Base-by-base conservation (phyloP, 2,113 vertebrate species). In the Pipra filicauda region DNA sequence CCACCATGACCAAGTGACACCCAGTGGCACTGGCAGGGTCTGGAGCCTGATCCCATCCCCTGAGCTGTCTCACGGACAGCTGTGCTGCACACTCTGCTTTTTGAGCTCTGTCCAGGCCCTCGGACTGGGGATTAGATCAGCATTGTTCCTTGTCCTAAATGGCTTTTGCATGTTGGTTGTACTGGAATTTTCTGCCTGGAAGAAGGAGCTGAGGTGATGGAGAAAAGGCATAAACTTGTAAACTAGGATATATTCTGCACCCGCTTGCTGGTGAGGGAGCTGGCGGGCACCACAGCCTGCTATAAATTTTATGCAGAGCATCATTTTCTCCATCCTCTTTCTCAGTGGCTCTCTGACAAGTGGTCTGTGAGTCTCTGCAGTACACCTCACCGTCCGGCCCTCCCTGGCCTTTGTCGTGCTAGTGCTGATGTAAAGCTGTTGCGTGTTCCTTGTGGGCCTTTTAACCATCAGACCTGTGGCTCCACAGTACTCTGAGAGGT, bases 41-140 rank as follows among this genome's bases (percentile, higher is more conserved):
- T 46, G 58, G 13, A 69, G 28, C 20, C 51, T 28, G 27, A 59
- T 54, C 64, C 35, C 44, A 13, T 48, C 69, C 30, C 64, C 65
- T 86, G 79, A 62, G 69, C 8, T 86, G 43, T 66, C 88, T 95
- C 91, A 90, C 2, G 2, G 44, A 80, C 75, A 70, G 35, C 49
- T 85, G n/a, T 0, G 4, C 55, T 74, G 41, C 41, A 6, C 24
- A 3, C 37, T 71, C 46, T 52, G 82, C 33, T 66, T 88, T 80
- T 86, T 93, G 78, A 90, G 64, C 64, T 93, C 52, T 5, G 7
- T 94, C 85, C 95, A 92, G 78, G 65, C 52, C 41, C 48, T 86
- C 4, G 1, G 18, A 79, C 75, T 96, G 93, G 88, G 57, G 76
- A 81, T 96, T 96, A 95, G 83, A 96, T 97, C 85, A 95, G 77